phyloP scores from a whole-genome alignment of 64 coral and sea anemone genomes.

The Montipora cactus region DNA sequence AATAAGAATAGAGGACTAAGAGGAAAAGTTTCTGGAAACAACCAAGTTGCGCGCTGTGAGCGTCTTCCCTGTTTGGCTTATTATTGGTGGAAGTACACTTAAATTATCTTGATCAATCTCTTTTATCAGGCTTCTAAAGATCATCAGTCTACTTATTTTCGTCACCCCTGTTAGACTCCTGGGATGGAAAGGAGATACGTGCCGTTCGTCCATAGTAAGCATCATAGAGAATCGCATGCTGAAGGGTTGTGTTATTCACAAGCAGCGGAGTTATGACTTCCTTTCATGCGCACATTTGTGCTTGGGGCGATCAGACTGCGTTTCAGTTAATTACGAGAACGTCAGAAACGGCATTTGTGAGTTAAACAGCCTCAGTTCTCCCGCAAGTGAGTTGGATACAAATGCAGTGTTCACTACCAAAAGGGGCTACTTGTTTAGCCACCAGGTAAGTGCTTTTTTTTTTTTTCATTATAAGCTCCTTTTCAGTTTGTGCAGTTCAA shows the following conservation, averaged over 20 bases:
- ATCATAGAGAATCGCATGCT: slow-evolving; percentile 4
- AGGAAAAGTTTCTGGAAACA: too few relatives aligned
- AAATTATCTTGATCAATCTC: not conserved
- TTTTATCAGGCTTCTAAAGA: not conserved
- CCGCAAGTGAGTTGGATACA: not conserved
- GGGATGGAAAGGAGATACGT: not conserved
- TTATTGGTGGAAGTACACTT: not conserved
- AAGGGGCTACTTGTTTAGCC: not conserved
- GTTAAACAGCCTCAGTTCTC: not conserved
- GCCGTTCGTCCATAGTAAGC: slow-evolving; percentile 25
- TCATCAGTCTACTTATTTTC: not conserved
- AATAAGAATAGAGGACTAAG: too few relatives aligned
- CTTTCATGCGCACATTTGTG: slow-evolving; percentile 67
- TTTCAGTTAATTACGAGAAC: slow-evolving; percentile 57
- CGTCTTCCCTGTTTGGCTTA: not conserved
- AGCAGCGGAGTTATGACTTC: slow-evolving; percentile 30
- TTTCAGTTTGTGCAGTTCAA: too few relatives aligned
- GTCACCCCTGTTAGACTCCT: not conserved
- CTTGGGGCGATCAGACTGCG: slow-evolving; percentile 4
- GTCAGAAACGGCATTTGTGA: slow-evolving; percentile 49
- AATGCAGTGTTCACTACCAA: too few relatives aligned
- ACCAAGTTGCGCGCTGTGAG: too few relatives aligned
- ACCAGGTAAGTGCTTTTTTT: not conserved
- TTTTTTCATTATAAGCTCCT: too few relatives aligned
- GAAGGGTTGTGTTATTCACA: not conserved